Conservation (phyloP, 2,113 vertebrate genomes). For the Poicephalus meyeri region DNA sequence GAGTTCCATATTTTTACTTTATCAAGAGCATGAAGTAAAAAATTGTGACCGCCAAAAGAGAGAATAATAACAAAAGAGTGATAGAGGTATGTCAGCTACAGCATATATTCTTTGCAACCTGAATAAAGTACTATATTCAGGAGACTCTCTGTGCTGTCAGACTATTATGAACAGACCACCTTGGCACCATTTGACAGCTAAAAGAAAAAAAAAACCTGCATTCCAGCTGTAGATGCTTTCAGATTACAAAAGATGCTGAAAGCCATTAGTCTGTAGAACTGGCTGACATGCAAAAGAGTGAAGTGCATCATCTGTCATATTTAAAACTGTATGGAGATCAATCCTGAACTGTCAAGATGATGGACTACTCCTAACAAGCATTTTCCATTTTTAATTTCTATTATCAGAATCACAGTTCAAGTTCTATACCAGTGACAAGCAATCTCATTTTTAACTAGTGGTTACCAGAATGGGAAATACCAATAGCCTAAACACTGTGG, state of each 20-base stretch:
- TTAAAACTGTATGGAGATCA: not conserved
- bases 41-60: not conserved
- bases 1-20: not conserved
- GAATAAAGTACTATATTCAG: not conserved
- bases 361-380: not conserved
- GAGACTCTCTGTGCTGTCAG: not conserved
- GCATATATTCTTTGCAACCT: not conserved
- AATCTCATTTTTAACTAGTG: not conserved
- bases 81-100: not conserved
- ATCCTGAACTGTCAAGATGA: not conserved
- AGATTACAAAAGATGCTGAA: not conserved
- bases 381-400: not conserved
- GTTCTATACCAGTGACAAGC: not conserved
- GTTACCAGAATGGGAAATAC: not conserved
- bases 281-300: not conserved
- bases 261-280: not conserved
- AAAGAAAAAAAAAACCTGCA: not conserved
- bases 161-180: not conserved
- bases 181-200: not conserved
- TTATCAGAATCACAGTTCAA: not conserved
- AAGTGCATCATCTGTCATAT: not conserved
- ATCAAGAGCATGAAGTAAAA: not conserved
- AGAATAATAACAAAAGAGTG: not conserved
- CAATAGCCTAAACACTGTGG: not conserved
- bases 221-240: not conserved